Evolutionary conservation across 2,113 vertebrate species (phyloP), one percentile per base, ranked within the genome.

Genomic region (Dissostichus mawsoni): DNA sequence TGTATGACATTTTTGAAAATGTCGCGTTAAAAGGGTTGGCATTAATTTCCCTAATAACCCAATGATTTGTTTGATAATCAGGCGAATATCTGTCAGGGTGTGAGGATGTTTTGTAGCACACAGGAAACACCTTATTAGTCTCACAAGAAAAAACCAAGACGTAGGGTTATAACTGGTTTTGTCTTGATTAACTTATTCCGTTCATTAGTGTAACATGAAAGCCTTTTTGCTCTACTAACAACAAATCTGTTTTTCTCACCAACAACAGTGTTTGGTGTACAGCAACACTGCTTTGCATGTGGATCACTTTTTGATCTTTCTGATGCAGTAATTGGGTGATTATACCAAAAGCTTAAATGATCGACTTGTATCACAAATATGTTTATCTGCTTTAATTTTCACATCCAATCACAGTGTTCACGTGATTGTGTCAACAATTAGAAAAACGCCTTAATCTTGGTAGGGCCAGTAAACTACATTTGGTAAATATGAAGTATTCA

Each of bases 131-230:
- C 51, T 80, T 81, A 62, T 80, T 85, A 83, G 67, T 51, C 29
- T 14, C 14, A 51, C 53, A 72, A 78, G 75, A 73, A 1, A 55
- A 79, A 44, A 55, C 8, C 11, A n/a, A 74, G 64, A 63, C 17
- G 16, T 29, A 45, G 55, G 50, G 12, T 66, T 75, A 76, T 69
- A 25, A 20, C 29, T 56, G 44, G 4, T 25, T 29, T 8, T 57
- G 14, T 48, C 52, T 69, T 65, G 48, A 82, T 84, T 64, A 78
- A 77, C 78, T 80, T 55, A 70, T 83, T 81, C 17, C n/a, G 10
- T 73, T 84, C 62, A 69, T 78, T 83, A 87, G 44, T 61, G 50
- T 41, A 77, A 85, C 80, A 89, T 75, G 63, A 83, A 87, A 87
- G 81, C 59, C 51, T 76, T 74, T 88, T 85, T 83, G 65, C 61